A percentile compares a stretch with the other conserved stretches of the same genome.
phyloP scores from a whole-genome alignment of 2,113 vertebrate genomes.

The Kryptolebias marmoratus region DNA sequence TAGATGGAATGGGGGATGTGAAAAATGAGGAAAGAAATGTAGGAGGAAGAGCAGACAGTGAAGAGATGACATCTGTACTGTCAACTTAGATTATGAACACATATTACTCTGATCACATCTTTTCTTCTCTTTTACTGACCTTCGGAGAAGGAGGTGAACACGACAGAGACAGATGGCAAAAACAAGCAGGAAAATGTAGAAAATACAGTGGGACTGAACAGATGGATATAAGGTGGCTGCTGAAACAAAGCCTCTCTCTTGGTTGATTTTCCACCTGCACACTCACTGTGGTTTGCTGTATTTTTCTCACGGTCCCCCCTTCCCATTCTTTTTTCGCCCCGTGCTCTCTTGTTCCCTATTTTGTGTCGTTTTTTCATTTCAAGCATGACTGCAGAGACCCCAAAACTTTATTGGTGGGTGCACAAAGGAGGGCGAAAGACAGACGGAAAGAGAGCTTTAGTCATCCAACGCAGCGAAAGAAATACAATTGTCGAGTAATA shows the following conservation, averaged over 20 bases:
- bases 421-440: slow-evolving; percentile 27
- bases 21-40: slow-evolving; percentile 31
- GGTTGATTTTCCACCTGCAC: slow-evolving; percentile 27
- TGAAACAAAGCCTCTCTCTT: slow-evolving; percentile 29
- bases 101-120: slow-evolving; percentile 34
- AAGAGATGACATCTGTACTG: slow-evolving; percentile 62
- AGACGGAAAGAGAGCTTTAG: slow-evolving; percentile 10
- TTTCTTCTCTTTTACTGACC: slow-evolving; percentile 37
- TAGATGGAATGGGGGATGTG: slow-evolving; percentile 4
- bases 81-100: slow-evolving; percentile 67
- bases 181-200: slow-evolving; percentile 12
- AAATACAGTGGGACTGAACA: slow-evolving; percentile 24
- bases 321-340: slow-evolving; percentile 27
- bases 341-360: slow-evolving; percentile 33
- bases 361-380: slow-evolving; percentile 72
- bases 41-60: slow-evolving; percentile 44
- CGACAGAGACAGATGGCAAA: slow-evolving; percentile 48
- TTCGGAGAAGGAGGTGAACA: slow-evolving; percentile 21
- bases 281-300: slow-evolving; percentile 21
- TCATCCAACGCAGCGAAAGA: not conserved
- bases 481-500: slow-evolving; percentile 7
- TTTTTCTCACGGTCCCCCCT: slow-evolving; percentile 34
- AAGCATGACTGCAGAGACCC: slow-evolving; percentile 62
- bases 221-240: slow-evolving; percentile 18
- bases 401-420: slow-evolving; percentile 39